Conservation (phyloP, 2,113 vertebrate species). For the Odocoileus virginianus region DNA sequence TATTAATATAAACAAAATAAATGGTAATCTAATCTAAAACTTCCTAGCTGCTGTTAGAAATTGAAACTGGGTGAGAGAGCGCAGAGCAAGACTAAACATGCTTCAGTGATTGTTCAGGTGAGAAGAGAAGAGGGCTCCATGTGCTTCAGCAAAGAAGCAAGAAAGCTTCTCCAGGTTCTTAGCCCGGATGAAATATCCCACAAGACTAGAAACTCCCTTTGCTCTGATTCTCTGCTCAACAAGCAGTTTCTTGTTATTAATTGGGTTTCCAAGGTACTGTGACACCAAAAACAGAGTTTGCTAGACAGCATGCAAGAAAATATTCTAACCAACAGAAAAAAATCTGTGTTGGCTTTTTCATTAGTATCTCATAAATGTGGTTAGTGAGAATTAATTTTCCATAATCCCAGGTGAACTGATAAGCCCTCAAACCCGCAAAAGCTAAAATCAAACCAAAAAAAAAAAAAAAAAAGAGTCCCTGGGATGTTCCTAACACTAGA, state of each 20-base stretch:
- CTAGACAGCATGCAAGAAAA: slow-evolving; percentile 26
- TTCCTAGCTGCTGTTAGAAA: slow-evolving; percentile 20
- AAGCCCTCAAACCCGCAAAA: background rate
- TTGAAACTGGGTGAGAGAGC: background rate
- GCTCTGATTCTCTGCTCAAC: slow-evolving; percentile 3
- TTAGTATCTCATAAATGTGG: background rate
- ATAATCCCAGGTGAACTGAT: background rate
- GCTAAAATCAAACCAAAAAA: background rate
- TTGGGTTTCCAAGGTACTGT: slow-evolving; percentile 31
- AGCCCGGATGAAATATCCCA: slow-evolving; percentile 23
- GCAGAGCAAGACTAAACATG: background rate
- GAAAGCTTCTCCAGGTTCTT: background rate
- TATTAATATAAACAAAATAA: background rate
- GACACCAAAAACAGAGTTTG: background rate
- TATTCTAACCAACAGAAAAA: slow-evolving; percentile 4
- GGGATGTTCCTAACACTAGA: background rate
- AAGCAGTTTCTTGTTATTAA: slow-evolving; percentile 52
- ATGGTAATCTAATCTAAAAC: background rate
- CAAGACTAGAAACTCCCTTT: slow-evolving; percentile 23
- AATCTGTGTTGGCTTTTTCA: background rate
- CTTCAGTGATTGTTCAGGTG: background rate
- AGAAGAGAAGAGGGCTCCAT: background rate
- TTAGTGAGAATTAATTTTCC: slow-evolving; percentile 17
- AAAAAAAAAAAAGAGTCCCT: background rate
- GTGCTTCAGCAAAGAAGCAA: background rate